These are phyloP conservation scores for Caenorhabditis sp. DNA, from an alignment of 2,888 invertebrate genomes.

Conservation along the genomic window DNA sequence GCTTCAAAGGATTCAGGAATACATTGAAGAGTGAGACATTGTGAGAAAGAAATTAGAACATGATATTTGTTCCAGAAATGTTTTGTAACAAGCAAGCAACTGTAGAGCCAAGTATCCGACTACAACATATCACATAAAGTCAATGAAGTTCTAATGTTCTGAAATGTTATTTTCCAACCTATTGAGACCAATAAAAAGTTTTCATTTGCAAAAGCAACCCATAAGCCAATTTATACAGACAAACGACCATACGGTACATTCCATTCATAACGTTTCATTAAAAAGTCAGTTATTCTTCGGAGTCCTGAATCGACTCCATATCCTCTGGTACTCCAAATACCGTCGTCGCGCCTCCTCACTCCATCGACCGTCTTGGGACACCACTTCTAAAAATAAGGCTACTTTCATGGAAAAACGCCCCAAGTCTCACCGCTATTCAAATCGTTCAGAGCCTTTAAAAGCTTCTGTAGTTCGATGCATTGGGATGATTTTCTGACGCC, in stretches of 20 bases:
- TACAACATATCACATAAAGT: neutral
- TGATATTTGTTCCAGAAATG: slow-evolving; percentile 10
- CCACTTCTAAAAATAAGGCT: slow-evolving; percentile 65
- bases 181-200: neutral
- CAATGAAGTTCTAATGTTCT: too few relatives aligned
- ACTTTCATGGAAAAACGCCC: too few relatives aligned
- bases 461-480: slow-evolving; percentile 56
- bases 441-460: slow-evolving; percentile 66
- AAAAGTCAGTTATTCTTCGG: slow-evolving; percentile 34
- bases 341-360: slow-evolving; percentile 69
- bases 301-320: slow-evolving; percentile 65
- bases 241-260: slow-evolving; percentile 9
- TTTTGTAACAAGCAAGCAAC: neutral
- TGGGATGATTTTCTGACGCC: slow-evolving; percentile 46
- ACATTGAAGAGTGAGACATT: slow-evolving; percentile 11
- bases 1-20: slow-evolving; percentile 24
- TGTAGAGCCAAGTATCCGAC: slow-evolving; percentile 8
- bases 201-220: neutral
- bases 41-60: neutral
- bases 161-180: neutral
- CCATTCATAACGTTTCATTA: neutral
- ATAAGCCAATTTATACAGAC: slow-evolving; percentile 38
- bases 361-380: slow-evolving; percentile 64
- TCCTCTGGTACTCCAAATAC: slow-evolving; percentile 69
- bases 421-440: slow-evolving; percentile 61